A percentile compares a stretch with the other conserved stretches of the same genome.
Conservation (phyloP, 2,888 invertebrate species). For the Zaprionus bogoriensis region DNA sequence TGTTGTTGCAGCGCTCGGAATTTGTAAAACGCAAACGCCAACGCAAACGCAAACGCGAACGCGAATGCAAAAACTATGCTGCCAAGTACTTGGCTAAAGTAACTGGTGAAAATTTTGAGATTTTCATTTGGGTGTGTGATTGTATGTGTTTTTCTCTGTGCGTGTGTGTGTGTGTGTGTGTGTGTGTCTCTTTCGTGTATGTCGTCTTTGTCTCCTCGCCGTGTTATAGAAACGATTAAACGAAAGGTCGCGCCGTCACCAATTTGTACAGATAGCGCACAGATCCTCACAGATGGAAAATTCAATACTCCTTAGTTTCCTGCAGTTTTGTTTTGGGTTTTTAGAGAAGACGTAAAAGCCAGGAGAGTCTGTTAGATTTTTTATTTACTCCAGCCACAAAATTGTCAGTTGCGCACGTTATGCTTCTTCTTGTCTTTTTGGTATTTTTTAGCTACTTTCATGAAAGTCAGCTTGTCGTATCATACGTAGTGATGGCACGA, state of each 20-base stretch:
- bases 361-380: conserved; percentile 50
- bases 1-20: conserved; percentile 9
- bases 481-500: too few relatives aligned
- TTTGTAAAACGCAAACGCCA: conserved; percentile 7
- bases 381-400: conserved; percentile 54
- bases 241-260: conserved; percentile 6
- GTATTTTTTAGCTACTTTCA: conserved; percentile 47
- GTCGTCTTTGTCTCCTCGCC: conserved; percentile 31
- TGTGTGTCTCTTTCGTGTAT: conserved; percentile 18
- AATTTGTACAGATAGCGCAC: conserved; percentile 25
- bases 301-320: background rate
- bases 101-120: conserved; percentile 58
- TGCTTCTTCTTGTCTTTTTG: conserved; percentile 52
- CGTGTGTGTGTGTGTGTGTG: conserved; percentile 15
- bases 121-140: conserved; percentile 57
- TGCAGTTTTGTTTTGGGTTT: conserved; percentile 15
- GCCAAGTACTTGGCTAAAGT: conserved; percentile 28
- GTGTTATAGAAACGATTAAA: conserved; percentile 33
- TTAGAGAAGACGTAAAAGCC: conserved; percentile 14
- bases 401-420: conserved; percentile 57
- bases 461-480: conserved; percentile 33
- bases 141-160: conserved; percentile 16
- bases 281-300: background rate
- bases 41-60: conserved; percentile 8
- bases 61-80: too few relatives aligned